Percentiles rank a stretch among this genome's conserved stretches.
Conservation (phyloP, 2,113 vertebrate genomes). For the Neodon shergylaensis region DNA sequence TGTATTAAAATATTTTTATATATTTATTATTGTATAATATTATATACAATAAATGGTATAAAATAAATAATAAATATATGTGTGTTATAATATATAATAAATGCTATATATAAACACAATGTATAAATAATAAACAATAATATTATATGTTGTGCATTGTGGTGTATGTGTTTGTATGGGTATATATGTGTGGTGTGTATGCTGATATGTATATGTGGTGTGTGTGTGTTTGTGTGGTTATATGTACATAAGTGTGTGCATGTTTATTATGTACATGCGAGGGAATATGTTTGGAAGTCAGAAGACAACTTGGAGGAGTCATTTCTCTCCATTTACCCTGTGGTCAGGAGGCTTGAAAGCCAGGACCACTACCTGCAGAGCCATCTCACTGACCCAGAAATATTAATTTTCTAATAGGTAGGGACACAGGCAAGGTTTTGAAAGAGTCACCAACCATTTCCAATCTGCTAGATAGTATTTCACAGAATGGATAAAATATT, state of each 20-base stretch:
- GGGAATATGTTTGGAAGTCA: background rate
- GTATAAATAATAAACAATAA: no score
- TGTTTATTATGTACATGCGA: no score
- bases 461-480: background rate
- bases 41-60: no score
- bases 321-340: background rate
- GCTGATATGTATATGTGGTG: background rate
- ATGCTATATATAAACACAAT: no score
- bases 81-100: no score
- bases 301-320: background rate
- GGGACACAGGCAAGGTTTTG: background rate
- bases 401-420: background rate
- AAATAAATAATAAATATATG: no score
- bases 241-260: background rate
- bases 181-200: no score
- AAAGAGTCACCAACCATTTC: background rate
- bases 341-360: background rate
- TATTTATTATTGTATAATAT: no score
- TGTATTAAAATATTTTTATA: no score
- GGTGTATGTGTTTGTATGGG: no score
- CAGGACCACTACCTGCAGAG: background rate
- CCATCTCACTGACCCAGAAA: background rate
- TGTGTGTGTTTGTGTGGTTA: background rate
- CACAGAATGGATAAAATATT: background rate
- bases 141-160: no score